These are phyloP conservation scores for Stichopus horrens DNA, from an alignment of 53 echinoderm and acorn worm genomes.

Conservation along the genomic window DNA sequence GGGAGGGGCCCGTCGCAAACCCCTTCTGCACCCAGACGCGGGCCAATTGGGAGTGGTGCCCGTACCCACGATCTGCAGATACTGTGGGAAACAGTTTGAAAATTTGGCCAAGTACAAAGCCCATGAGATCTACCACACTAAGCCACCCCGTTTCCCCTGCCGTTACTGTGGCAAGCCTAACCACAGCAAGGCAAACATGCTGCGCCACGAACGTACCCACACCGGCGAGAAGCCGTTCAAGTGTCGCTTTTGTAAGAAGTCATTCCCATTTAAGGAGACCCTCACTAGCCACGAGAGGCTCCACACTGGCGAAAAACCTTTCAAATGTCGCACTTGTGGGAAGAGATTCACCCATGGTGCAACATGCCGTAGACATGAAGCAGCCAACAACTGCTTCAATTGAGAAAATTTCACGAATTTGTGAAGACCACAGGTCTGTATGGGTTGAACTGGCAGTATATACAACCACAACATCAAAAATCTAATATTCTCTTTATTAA, in stretches of 20 bases:
- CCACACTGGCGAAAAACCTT: constrained; percentile 32
- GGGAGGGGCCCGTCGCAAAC: not conserved
- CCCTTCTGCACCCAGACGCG: not conserved
- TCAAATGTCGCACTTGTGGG: not conserved
- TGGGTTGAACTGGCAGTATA: too few species aligned
- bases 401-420: too few species aligned
- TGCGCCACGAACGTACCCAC: constrained; percentile 29
- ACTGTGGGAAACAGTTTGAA: constrained; percentile 38
- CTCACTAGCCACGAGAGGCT: not conserved
- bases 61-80: not conserved
- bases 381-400: not conserved
- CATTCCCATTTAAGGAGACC: not conserved
- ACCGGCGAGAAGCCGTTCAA: constrained; percentile 19
- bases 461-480: too few species aligned
- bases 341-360: not conserved
- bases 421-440: too few species aligned
- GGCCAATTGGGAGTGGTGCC: not conserved
- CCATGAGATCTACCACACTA: constrained; percentile 22
- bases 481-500: too few species aligned
- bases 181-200: not conserved
- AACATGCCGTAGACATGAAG: not conserved
- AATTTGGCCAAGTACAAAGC: constrained; percentile 36
- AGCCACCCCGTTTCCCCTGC: constrained; percentile 9
- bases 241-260: constrained; percentile 7
- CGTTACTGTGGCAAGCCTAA: constrained; percentile 30